These are phyloP conservation scores for Megalops atlanticus DNA, from an alignment of 2,113 vertebrate genomes.

Conservation along the genomic window DNA sequence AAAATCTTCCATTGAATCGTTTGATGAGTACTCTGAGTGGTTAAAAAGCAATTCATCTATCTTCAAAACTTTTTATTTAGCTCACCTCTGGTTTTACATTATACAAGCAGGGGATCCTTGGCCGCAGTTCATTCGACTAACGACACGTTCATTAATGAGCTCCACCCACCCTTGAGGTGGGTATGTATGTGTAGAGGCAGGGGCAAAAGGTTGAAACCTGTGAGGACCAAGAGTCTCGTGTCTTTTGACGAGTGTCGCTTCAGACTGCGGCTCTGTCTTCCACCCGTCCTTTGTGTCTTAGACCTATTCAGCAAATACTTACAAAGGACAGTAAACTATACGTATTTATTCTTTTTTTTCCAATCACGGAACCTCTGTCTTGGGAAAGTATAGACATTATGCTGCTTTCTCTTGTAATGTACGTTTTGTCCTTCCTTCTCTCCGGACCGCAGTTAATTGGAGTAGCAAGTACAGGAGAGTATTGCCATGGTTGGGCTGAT, in stretches of 20 bases:
- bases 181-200: background rate
- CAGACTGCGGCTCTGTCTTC: background rate
- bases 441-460: conserved; percentile 10
- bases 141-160: background rate
- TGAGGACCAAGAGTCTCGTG: background rate
- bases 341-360: too few relatives aligned
- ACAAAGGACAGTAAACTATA: too few relatives aligned
- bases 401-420: conserved; percentile 13
- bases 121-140: too few relatives aligned
- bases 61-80: background rate
- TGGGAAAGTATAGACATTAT: background rate
- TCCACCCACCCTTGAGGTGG: conserved; percentile 1
- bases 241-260: background rate
- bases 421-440: conserved; percentile 2
- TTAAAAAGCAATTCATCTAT: background rate
- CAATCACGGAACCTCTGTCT: background rate
- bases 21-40: too few relatives aligned
- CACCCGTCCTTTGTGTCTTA: background rate
- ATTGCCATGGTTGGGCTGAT: conserved; percentile 57
- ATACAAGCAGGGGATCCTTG: background rate
- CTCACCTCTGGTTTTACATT: background rate
- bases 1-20: too few relatives aligned
- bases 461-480: conserved; percentile 42
- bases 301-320: too few relatives aligned
- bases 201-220: conserved; percentile 1